Conservation (phyloP, 35 echinoderm and acorn worm genomes). For the Diadema setosum region DNA sequence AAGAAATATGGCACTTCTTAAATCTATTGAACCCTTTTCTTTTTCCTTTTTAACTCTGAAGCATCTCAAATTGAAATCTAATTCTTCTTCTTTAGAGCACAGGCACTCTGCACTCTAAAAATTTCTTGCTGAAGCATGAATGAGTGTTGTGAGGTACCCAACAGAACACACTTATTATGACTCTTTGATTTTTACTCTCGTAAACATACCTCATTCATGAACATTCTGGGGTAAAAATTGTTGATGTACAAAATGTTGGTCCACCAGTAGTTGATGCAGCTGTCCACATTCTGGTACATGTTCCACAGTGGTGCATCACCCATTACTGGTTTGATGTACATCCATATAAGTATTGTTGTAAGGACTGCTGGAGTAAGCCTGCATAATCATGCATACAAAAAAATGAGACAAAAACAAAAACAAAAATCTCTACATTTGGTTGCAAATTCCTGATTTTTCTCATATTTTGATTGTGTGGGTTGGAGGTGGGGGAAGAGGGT, state of each 20-base stretch:
- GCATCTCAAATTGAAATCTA: not conserved
- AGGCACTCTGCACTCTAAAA: not conserved
- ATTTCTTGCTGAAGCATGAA: not conserved
- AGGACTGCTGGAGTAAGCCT: not conserved
- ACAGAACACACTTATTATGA: not conserved
- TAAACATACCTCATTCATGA: not conserved
- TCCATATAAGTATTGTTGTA: not conserved
- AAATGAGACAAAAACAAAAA: not conserved
- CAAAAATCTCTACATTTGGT: too few species aligned
- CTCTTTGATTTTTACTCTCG: not conserved
- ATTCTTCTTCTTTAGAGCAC: not conserved
- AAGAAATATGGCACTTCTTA: too few species aligned
- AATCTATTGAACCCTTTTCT: too few species aligned
- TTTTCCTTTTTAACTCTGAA: too few species aligned
- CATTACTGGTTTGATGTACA: not conserved
- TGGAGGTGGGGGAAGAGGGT: too few species aligned
- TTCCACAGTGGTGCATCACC: not conserved
- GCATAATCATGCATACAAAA: not conserved
- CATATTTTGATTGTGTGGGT: too few species aligned
- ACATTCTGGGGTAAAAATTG: constrained; percentile 56
- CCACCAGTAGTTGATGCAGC: constrained; percentile 88
- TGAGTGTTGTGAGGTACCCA: not conserved
- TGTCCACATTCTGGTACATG: not conserved
- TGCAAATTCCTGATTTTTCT: too few species aligned
- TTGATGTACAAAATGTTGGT: constrained; percentile 88